Evolutionary conservation across 2,888 invertebrate genomes (phyloP).

Genomic region (Andrena haemorrhoa): DNA sequence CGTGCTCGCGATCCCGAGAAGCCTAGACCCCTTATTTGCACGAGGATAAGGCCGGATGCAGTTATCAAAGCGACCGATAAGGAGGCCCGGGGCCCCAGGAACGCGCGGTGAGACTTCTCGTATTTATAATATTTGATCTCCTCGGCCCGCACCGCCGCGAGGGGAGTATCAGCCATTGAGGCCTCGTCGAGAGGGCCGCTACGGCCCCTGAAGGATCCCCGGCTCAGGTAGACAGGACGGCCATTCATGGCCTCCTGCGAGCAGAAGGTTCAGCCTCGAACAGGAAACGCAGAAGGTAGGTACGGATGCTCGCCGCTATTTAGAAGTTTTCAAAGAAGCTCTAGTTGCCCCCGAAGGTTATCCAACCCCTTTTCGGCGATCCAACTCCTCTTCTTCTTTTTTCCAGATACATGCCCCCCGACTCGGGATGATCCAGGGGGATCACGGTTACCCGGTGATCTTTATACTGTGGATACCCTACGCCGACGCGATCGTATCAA

Average conservation of each 20-base stretch:
- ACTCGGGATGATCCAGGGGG: conserved; percentile 51
- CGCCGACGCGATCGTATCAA: conserved; percentile 26
- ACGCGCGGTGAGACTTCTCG: conserved; percentile 51
- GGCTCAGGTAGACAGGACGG: conserved; percentile 65
- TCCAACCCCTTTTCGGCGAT: conserved; percentile 35
- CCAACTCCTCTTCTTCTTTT: conserved; percentile 18
- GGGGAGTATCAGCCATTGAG: conserved; percentile 53
- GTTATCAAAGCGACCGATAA: conserved; percentile 76
- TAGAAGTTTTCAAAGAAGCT: conserved; percentile 59
- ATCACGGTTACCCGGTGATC: conserved; percentile 43
- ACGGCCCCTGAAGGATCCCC: conserved; percentile 64
- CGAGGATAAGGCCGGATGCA: conserved; percentile 79
- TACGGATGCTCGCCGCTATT: conserved; percentile 51
- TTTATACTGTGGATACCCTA: conserved; percentile 19
- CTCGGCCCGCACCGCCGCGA: conserved; percentile 13
- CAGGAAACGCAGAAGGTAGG: conserved; percentile 61
- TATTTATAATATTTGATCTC: conserved; percentile 70
- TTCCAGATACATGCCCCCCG: conserved; percentile 23
- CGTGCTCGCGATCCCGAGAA: conserved; percentile 30
- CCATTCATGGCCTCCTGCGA: conserved; percentile 64
- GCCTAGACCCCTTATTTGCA: conserved; percentile 68
- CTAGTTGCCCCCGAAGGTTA: conserved; percentile 52
- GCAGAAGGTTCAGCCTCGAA: conserved; percentile 39
- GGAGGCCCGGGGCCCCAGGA: conserved; percentile 30
- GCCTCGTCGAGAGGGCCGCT: conserved; percentile 29